Conservation (phyloP, 2,113 vertebrate species). For the Lagenorhynchus albirostris region DNA sequence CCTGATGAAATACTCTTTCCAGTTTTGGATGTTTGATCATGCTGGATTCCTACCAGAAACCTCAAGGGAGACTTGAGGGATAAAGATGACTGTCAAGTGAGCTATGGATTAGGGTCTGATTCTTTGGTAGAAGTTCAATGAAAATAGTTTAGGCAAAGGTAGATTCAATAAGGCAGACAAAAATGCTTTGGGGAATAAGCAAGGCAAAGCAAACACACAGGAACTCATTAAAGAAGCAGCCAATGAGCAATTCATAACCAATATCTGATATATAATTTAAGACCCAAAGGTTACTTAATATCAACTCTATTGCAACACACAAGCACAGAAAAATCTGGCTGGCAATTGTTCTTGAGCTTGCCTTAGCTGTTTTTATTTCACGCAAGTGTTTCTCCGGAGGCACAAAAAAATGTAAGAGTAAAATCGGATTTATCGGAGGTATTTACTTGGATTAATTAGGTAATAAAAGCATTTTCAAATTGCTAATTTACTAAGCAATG, state of each 20-base stretch:
- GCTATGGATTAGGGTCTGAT: background rate
- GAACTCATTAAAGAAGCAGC: slow-evolving; percentile 41
- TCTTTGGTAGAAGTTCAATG: slow-evolving; percentile 3
- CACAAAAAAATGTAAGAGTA: slow-evolving; percentile 39
- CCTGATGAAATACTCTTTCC: background rate
- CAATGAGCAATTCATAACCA: slow-evolving; percentile 41
- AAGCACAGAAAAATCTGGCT: slow-evolving; percentile 14
- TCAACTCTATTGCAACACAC: slow-evolving; percentile 21
- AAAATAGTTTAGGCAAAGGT: slow-evolving; percentile 38
- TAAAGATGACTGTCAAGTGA: slow-evolving; percentile 48
- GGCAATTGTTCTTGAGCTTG: slow-evolving; percentile 3
- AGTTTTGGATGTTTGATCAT: slow-evolving; percentile 38
- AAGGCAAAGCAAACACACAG: background rate
- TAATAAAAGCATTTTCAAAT: slow-evolving; percentile 69
- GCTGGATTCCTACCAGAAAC: slow-evolving; percentile 37
- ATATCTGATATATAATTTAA: slow-evolving; percentile 62
- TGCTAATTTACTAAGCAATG: slow-evolving; percentile 66
- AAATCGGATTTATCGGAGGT: slow-evolving; percentile 56
- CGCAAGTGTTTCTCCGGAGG: slow-evolving; percentile 31
- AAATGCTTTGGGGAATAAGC: background rate
- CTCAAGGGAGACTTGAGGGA: slow-evolving; percentile 32
- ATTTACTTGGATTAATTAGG: slow-evolving; percentile 66
- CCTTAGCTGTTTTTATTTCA: slow-evolving; percentile 51
- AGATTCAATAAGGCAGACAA: slow-evolving; percentile 40
- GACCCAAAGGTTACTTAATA: slow-evolving; percentile 57